These are phyloP conservation scores for Urechis unicinctus DNA, from an alignment of 2,888 invertebrate species.

Conservation along the genomic window DNA sequence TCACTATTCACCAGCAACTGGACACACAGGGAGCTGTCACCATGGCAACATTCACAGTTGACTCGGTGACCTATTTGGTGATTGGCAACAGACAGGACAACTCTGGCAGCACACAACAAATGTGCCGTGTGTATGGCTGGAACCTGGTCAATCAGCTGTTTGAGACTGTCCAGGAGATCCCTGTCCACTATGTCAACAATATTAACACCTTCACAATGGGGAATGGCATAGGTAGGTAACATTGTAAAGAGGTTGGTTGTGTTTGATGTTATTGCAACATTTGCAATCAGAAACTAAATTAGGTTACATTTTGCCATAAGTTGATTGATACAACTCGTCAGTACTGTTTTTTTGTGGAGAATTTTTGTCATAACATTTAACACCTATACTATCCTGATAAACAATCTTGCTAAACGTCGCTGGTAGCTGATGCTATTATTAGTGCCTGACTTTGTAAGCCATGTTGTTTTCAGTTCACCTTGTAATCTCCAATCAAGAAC, in stretches of 20 bases:
- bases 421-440: too few relatives aligned
- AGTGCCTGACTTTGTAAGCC: not conserved
- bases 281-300: too few relatives aligned
- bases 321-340: too few relatives aligned
- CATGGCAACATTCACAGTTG: slow-evolving; percentile 25
- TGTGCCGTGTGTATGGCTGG: slow-evolving; percentile 34
- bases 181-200: slow-evolving; percentile 25
- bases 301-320: too few relatives aligned
- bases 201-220: slow-evolving; percentile 11
- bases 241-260: too few relatives aligned
- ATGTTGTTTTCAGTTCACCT: slow-evolving; percentile 26
- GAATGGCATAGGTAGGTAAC: not conserved
- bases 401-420: too few relatives aligned
- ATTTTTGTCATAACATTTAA: too few relatives aligned
- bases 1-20: slow-evolving; percentile 38
- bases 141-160: slow-evolving; percentile 28
- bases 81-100: slow-evolving; percentile 39
- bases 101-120: slow-evolving; percentile 6
- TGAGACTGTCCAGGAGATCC: slow-evolving; percentile 30
- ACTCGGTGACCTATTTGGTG: slow-evolving; percentile 26
- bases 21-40: slow-evolving; percentile 33
- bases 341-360: too few relatives aligned
- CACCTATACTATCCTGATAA: too few relatives aligned
- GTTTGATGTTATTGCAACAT: too few relatives aligned
- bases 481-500: slow-evolving; percentile 30